A percentile compares a stretch with the other conserved stretches of the same genome.
Conservation (phyloP, 2,113 vertebrate species). For the Delphinus delphis region DNA sequence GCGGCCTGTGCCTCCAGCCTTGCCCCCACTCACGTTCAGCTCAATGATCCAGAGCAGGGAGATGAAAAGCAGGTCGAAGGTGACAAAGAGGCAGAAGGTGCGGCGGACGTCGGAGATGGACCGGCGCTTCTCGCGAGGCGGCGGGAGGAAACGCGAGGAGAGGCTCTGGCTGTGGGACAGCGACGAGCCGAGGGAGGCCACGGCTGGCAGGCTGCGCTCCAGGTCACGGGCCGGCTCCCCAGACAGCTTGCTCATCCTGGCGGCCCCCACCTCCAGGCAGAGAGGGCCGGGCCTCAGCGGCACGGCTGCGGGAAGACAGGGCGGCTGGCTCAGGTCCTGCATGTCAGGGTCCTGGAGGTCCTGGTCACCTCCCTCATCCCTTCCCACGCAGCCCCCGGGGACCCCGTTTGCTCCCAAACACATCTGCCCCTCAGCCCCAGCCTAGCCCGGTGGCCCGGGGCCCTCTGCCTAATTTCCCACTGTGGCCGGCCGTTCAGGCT, state of each 20-base stretch:
- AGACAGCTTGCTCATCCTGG: conserved; percentile 84
- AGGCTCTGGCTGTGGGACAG: conserved; percentile 88
- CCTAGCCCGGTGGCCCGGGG: not conserved
- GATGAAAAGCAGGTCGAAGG: conserved; percentile 98
- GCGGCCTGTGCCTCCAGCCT: not conserved
- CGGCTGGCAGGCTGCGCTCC: conserved; percentile 92
- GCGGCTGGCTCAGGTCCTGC: not conserved
- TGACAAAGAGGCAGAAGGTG: conserved; percentile 99
- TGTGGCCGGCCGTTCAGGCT: not conserved
- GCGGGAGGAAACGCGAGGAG: conserved; percentile 80
- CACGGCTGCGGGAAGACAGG: not conserved
- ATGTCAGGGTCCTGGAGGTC: not conserved
- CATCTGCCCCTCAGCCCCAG: not conserved
- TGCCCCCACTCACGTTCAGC: conserved; percentile 88
- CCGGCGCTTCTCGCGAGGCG: conserved; percentile 83
- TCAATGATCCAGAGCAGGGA: conserved; percentile 98
- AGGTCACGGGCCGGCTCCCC: conserved; percentile 75
- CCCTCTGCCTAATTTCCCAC: not conserved
- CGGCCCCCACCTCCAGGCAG: not conserved
- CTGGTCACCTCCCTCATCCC: accelerated
- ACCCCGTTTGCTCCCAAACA: not conserved
- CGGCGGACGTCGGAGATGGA: conserved; percentile 96
- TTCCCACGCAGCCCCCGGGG: not conserved
- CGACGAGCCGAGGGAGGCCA: conserved; percentile 92
- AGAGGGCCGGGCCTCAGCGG: conserved; percentile 11